A percentile compares a stretch with the other conserved stretches of the same genome.
These are phyloP conservation scores for Rallus limicola DNA, from an alignment of 2,113 vertebrate species.

Conservation along the genomic window DNA sequence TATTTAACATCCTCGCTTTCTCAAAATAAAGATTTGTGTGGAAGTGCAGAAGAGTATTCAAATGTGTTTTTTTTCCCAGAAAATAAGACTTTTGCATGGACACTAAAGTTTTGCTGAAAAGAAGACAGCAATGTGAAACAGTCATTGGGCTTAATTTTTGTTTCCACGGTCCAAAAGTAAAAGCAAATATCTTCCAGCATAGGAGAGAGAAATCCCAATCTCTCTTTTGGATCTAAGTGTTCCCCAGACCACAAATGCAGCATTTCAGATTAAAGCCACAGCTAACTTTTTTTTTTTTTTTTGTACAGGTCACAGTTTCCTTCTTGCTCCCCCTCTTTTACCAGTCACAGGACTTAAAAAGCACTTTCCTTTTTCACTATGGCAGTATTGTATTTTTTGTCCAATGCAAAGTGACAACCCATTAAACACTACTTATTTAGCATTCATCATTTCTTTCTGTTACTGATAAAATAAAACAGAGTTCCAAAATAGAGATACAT, in stretches of 20 bases:
- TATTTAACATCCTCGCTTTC: neutral
- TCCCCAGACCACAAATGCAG: neutral
- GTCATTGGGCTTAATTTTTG: neutral
- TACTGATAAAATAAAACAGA: neutral
- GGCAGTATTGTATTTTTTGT: neutral
- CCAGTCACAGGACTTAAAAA: neutral
- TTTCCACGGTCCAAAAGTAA: neutral
- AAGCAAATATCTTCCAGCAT: neutral
- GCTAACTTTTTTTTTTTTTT: neutral
- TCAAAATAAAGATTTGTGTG: neutral
- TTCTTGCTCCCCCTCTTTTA: neutral
- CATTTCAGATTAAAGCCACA: neutral
- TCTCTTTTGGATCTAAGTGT: neutral
- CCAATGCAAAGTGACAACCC: neutral
- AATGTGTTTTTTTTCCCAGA: neutral
- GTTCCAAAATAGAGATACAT: neutral
- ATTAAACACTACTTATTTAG: neutral
- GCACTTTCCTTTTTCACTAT: neutral
- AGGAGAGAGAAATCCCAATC: neutral
- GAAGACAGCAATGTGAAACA: neutral
- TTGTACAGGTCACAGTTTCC: neutral
- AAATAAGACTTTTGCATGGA: neutral
- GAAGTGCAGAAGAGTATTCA: neutral
- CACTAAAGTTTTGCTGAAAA: neutral
- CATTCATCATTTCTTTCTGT: neutral